These are phyloP conservation scores for Pocillopora meandrina DNA, from an alignment of 92 coral and sea anemone species.

Conservation along the genomic window DNA sequence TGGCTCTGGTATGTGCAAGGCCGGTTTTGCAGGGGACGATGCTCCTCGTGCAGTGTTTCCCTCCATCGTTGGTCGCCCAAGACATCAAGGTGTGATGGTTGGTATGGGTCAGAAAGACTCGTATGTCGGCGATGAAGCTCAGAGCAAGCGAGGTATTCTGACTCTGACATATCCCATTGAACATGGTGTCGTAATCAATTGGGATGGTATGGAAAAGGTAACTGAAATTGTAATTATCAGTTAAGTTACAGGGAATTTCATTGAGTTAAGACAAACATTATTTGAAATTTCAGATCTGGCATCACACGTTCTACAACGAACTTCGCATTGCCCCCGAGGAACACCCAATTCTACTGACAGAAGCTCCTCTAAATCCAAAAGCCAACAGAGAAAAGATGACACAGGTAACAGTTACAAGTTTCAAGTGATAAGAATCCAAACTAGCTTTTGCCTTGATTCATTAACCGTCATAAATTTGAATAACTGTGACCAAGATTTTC, in stretches of 20 bases:
- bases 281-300: constrained; percentile 78
- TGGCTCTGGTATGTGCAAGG: constrained; percentile 99
- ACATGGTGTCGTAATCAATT: constrained; percentile 85
- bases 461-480: too few relatives aligned
- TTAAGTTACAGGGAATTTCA: too few relatives aligned
- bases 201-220: constrained; percentile 92
- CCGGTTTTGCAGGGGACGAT: constrained; percentile 99
- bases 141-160: constrained; percentile 99
- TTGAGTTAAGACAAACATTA: too few relatives aligned
- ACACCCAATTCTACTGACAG: constrained; percentile 92
- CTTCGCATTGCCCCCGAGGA: constrained; percentile 93
- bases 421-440: too few relatives aligned
- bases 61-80: constrained; percentile 99
- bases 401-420: constrained; percentile 51
- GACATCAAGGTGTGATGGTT: constrained; percentile 99
- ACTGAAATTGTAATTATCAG: not conserved
- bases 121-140: constrained; percentile 99
- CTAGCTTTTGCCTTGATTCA: too few relatives aligned
- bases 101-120: constrained; percentile 99
- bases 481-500: too few relatives aligned
- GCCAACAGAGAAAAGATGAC: constrained; percentile 97
- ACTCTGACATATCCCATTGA: constrained; percentile 97
- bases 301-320: constrained; percentile 85
- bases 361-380: constrained; percentile 95
- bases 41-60: constrained; percentile 99